Evolutionary conservation across 2,888 invertebrate genomes (phyloP).

Genomic region (Venusia cambrica): DNA sequence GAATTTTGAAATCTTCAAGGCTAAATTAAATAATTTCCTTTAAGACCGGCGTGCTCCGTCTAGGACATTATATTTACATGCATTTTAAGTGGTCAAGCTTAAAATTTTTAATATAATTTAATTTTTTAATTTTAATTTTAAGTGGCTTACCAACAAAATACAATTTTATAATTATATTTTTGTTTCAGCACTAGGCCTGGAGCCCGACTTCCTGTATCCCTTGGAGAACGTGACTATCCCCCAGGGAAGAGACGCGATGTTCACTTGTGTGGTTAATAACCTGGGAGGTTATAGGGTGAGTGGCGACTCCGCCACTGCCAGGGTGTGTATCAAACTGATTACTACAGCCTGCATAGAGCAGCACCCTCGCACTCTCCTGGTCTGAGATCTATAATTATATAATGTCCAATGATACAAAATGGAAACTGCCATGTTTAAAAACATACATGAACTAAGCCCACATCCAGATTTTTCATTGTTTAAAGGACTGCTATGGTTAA

Average conservation of each 20-base stretch:
- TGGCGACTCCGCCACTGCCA: slow-evolving; percentile 91
- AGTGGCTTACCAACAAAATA: slow-evolving; percentile 1
- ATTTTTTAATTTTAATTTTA: background rate
- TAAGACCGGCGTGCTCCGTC: too few species aligned
- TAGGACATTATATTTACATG: too few species aligned
- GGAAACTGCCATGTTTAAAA: too few species aligned
- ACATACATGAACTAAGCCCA: too few species aligned
- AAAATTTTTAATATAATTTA: too few species aligned
- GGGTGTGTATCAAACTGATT: slow-evolving; percentile 88
- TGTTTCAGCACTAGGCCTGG: slow-evolving; percentile 86
- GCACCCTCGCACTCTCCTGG: slow-evolving; percentile 68
- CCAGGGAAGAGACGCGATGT: slow-evolving; percentile 90
- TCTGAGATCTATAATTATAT: slow-evolving; percentile 66
- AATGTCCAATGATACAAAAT: too few species aligned
- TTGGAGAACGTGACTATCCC: slow-evolving; percentile 92
- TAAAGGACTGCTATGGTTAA: too few species aligned
- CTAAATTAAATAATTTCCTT: too few species aligned
- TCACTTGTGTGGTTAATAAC: slow-evolving; percentile 93
- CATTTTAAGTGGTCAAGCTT: too few species aligned
- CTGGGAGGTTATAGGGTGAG: slow-evolving; percentile 94
- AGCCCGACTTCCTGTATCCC: slow-evolving; percentile 90
- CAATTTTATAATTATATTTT: slow-evolving; percentile 9
- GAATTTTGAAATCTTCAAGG: too few species aligned
- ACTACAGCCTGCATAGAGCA: slow-evolving; percentile 70
- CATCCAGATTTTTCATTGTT: too few species aligned